These are phyloP conservation scores for Drosophila bocqueti DNA, from an alignment of 1,140 invertebrate genomes.

Conservation along the genomic window DNA sequence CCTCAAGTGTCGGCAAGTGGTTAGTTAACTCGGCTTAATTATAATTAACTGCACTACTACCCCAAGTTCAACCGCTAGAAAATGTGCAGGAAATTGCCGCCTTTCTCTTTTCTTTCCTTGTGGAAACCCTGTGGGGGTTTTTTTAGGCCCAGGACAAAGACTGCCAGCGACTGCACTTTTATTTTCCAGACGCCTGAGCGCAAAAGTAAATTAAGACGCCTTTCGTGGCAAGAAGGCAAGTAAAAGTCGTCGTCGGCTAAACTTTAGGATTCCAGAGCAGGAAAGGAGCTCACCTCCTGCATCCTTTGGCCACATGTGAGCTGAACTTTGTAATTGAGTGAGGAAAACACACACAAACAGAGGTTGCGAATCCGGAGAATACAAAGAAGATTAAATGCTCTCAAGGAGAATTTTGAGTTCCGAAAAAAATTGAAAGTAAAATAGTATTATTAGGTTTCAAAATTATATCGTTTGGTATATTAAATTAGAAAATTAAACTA, in stretches of 20 bases:
- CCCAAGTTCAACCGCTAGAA: slow-evolving; percentile 75
- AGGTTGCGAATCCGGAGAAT: neutral
- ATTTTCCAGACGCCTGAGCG: slow-evolving; percentile 73
- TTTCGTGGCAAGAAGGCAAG: slow-evolving; percentile 52
- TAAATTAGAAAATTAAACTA: neutral
- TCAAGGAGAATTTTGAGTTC: neutral
- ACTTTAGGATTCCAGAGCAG: slow-evolving; percentile 53
- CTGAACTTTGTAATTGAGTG: slow-evolving; percentile 70
- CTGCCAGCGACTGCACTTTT: slow-evolving; percentile 54
- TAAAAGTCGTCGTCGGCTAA: slow-evolving; percentile 65
- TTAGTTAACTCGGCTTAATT: slow-evolving; percentile 84
- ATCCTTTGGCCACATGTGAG: slow-evolving; percentile 35
- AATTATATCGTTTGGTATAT: too few relatives aligned
- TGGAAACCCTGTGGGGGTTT: slow-evolving; percentile 22
- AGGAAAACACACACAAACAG: slow-evolving; percentile 23
- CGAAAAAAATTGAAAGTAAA: too few relatives aligned
- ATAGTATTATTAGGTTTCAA: too few relatives aligned
- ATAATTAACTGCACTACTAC: slow-evolving; percentile 84
- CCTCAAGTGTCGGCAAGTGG: slow-evolving; percentile 67
- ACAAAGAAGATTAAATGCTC: slow-evolving; percentile 13
- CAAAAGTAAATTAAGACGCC: slow-evolving; percentile 80
- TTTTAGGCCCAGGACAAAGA: slow-evolving; percentile 61
- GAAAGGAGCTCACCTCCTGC: slow-evolving; percentile 7
- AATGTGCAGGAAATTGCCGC: slow-evolving; percentile 72
- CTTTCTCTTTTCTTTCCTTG: neutral